A percentile compares a stretch with the other conserved stretches of the same genome.
Evolutionary conservation across 2,797 vertebrate genomes (phyloP).

Genomic region (Ceryle rudis): DNA sequence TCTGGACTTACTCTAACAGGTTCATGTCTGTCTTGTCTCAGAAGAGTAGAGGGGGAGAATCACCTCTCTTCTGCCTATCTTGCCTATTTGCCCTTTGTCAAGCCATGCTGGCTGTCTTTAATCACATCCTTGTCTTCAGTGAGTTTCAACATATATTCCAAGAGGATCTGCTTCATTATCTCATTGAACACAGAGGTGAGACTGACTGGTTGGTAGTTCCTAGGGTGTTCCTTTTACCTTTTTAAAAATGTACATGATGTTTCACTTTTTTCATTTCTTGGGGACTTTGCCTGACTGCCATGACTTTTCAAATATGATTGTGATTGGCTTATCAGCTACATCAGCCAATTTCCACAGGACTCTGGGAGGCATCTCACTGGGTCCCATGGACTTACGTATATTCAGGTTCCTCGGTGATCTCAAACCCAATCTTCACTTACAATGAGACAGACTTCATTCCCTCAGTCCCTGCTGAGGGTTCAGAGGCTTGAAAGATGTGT

Average conservation of each 20-base stretch:
- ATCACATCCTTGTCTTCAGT: neutral
- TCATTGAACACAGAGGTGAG: neutral
- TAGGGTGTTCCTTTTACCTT: neutral
- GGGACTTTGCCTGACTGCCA: neutral
- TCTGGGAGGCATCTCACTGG: neutral
- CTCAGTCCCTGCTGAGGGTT: neutral
- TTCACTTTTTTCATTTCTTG: neutral
- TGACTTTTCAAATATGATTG: neutral
- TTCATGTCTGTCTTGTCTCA: neutral
- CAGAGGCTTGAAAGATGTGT: neutral
- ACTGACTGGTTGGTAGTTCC: neutral
- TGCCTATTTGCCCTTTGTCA: neutral
- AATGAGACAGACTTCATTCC: neutral
- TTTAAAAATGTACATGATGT: neutral
- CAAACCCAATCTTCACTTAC: accelerated
- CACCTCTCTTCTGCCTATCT: neutral
- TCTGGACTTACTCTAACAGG: neutral
- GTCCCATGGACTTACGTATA: too few species aligned
- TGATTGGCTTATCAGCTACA: neutral
- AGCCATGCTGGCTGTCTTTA: neutral
- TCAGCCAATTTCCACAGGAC: neutral
- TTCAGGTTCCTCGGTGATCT: neutral
- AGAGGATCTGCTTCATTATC: neutral
- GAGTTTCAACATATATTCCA: neutral
- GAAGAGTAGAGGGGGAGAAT: neutral